Evolutionary conservation across 2,797 vertebrate genomes (phyloP).

Genomic region (Acrossocheilus fasciatus): DNA sequence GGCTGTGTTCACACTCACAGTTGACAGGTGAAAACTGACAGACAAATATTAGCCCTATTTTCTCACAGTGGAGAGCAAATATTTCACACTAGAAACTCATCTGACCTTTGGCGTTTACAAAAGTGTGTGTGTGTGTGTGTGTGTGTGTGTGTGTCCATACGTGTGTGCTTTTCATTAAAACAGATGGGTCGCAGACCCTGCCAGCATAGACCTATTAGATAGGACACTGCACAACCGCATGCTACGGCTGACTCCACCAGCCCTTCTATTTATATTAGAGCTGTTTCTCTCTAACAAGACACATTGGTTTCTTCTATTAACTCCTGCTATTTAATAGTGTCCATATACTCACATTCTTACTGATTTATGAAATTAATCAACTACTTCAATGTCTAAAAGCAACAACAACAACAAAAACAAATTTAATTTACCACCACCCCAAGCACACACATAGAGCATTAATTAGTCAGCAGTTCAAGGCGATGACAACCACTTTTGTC

Average conservation of each 20-base stretch:
- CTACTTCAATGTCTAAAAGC: conserved; percentile 13
- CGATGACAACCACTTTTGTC: conserved; percentile 76
- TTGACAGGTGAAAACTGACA: conserved; percentile 33
- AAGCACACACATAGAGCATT: conserved; percentile 54
- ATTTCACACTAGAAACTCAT: conserved; percentile 43
- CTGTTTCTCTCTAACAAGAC: background rate
- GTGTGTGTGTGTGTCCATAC: conserved; percentile 3
- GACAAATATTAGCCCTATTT: conserved; percentile 39
- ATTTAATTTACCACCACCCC: conserved; percentile 24
- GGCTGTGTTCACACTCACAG: background rate
- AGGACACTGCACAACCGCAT: background rate
- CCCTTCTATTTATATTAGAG: conserved; percentile 2
- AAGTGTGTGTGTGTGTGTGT: conserved; percentile 17
- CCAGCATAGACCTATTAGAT: background rate
- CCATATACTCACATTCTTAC: background rate
- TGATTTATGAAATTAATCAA: conserved; percentile 29
- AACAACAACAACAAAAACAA: background rate
- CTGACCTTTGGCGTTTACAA: conserved; percentile 23
- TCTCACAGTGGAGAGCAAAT: conserved; percentile 32
- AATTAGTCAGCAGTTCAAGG: conserved; percentile 66
- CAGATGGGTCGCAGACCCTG: conserved; percentile 15
- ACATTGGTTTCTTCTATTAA: background rate
- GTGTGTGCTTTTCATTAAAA: conserved; percentile 41
- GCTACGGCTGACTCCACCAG: background rate
- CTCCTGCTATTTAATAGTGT: conserved; percentile 6